Evolutionary conservation across 37 sponge, comb jelly and placozoan genomes (phyloP), one percentile per base, ranked within the genome.

Genomic region (Aphrocallistes beatrix): DNA sequence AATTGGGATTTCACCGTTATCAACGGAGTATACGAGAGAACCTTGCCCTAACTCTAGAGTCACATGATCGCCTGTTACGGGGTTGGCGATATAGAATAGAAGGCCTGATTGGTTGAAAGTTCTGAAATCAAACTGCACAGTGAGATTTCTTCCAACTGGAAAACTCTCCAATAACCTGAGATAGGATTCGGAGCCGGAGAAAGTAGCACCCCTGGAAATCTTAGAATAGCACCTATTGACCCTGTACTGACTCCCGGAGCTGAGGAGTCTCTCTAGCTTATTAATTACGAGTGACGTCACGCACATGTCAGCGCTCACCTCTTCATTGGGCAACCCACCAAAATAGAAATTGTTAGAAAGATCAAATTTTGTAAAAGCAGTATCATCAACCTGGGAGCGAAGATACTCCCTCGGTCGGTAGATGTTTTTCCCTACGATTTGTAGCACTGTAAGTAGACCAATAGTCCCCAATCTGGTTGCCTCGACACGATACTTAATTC

Each of bases 241-340:
- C n/a, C 34, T 60, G 75, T 60, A 60, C 75, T 60, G 75, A 13
- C 6, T 13, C 28, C 75, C 75, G n/a, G 75, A 60, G 21, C 32
- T 60, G 32, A 60, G 75, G 8, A 60, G 75, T 13, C 75, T 3
- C 75, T 60, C 17, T 1, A 60, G 75, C 28, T 28, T 60, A 13
- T 60, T 60, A 60, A 60, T 60, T 19, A 60, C 28, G 75, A 60
- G 75, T 60, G 75, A 60, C 25, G 75, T 60, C 75, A 60, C 75
- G n/a, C 75, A 60, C 75, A 60, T 60, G 21, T 60, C 75, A 6
- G 17, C 75, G n/a, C 75, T 60, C 1, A 60, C 75, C n/a, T 60
- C 28, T 30, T 60, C 28, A 30, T 60, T 28, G 3, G 75, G 75
- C 3, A 21, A 6, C 25, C 75, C 75, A 60, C 75, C 75, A 60